Evolutionary conservation across 2,888 invertebrate species (phyloP).

Genomic region (Xanthia togata): DNA sequence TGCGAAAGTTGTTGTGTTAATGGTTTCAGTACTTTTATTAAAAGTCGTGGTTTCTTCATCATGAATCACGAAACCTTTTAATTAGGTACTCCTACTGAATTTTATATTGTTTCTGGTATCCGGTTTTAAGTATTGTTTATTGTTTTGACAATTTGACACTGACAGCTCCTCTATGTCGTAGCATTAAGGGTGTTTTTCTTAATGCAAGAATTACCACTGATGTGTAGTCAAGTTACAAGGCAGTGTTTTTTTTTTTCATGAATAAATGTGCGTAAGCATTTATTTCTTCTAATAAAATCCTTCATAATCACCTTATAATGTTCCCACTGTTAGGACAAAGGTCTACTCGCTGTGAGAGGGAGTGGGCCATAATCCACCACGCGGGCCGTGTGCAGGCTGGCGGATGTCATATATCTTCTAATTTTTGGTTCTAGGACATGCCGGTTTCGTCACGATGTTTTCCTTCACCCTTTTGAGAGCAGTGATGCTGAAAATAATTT

Average conservation of each 20-base stretch:
- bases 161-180: not conserved
- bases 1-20: conserved; percentile 49
- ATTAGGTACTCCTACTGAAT: not conserved
- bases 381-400: too few species aligned
- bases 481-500: too few species aligned
- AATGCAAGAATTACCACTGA: not conserved
- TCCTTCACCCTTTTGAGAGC: too few species aligned
- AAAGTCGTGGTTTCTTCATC: not conserved
- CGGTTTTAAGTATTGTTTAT: too few species aligned
- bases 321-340: too few species aligned
- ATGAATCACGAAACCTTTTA: conserved; percentile 5
- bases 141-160: not conserved
- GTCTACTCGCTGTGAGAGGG: too few species aligned
- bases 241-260: not conserved
- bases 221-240: not conserved
- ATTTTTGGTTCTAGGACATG: too few species aligned
- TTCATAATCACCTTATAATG: too few species aligned
- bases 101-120: not conserved
- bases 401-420: too few species aligned
- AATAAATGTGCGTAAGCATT: not conserved
- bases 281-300: not conserved
- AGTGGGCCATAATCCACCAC: too few species aligned
- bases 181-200: not conserved
- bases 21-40: conserved; percentile 46
- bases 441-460: too few species aligned